A percentile compares a stretch with the other conserved stretches of the same genome.
Evolutionary conservation across 2,113 vertebrate genomes (phyloP).

Genomic region (Cinclus mexicanus): DNA sequence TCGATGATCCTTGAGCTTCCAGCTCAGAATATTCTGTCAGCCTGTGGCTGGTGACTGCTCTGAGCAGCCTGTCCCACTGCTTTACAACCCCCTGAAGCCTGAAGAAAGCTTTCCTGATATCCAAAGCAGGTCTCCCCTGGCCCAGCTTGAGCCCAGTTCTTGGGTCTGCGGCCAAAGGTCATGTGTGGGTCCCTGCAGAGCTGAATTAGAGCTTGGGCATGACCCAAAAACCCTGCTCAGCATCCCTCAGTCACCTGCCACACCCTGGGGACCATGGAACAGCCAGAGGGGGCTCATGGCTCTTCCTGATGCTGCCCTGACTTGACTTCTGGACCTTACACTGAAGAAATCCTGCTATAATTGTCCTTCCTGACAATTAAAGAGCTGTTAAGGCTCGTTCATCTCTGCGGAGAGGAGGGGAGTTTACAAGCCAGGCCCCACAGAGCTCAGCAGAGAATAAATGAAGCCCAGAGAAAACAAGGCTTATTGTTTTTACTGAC

Average conservation of each 20-base stretch:
- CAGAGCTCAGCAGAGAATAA: not conserved
- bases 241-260: not conserved
- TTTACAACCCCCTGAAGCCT: not conserved
- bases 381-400: not conserved
- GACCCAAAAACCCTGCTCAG: not conserved
- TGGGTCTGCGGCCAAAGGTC: not conserved
- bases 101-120: not conserved
- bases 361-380: not conserved
- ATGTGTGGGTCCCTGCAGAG: not conserved
- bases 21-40: not conserved
- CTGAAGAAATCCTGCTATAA: not conserved
- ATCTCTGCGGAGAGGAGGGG: not conserved
- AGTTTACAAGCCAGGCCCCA: not conserved
- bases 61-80: not conserved
- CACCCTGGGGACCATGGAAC: rapidly evolving
- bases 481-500: slow-evolving; percentile 12
- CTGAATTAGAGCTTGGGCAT: rapidly evolving
- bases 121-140: not conserved
- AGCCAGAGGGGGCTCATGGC: not conserved
- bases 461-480: not conserved
- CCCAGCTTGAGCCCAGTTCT: not conserved
- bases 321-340: not conserved
- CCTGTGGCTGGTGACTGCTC: not conserved
- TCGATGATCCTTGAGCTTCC: not conserved
- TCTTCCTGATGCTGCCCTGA: not conserved